Evolutionary conservation across 2,888 invertebrate genomes (phyloP).

Genomic region (Agapetus fuscipes): DNA sequence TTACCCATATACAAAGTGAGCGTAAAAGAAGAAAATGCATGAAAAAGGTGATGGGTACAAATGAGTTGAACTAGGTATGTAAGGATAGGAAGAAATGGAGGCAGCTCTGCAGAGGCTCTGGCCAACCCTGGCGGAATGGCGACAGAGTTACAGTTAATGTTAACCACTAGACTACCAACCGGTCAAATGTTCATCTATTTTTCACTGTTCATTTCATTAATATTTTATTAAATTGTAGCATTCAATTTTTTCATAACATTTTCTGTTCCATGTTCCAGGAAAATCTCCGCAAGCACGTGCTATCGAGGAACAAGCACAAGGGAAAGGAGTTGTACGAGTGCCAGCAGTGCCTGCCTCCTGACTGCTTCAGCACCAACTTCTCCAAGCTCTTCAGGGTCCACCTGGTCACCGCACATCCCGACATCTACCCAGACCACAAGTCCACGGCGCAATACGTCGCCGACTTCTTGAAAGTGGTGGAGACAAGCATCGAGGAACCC

Average conservation of each 20-base stretch:
- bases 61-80: too few species aligned
- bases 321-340: conserved; percentile 75
- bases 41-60: too few species aligned
- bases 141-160: too few species aligned
- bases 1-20: too few species aligned
- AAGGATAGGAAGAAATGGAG: too few species aligned
- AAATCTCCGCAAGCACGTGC: conserved; percentile 79
- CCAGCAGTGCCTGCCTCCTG: conserved; percentile 42
- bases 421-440: conserved; percentile 39
- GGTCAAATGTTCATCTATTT: neutral
- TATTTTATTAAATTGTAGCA: neutral
- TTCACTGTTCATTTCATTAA: neutral
- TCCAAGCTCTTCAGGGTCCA: conserved; percentile 60
- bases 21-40: too few species aligned
- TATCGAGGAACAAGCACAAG: conserved; percentile 67
- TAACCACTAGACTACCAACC: too few species aligned
- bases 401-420: conserved; percentile 46
- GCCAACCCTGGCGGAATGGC: too few species aligned
- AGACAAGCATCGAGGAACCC: neutral
- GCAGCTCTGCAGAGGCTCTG: too few species aligned
- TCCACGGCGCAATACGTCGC: conserved; percentile 43
- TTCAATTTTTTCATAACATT: too few species aligned
- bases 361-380: conserved; percentile 49
- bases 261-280: conserved; percentile 47
- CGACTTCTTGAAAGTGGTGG: conserved; percentile 31